phyloP scores from a whole-genome alignment of 2,113 vertebrate species.

The Crotophaga sulcirostris region DNA sequence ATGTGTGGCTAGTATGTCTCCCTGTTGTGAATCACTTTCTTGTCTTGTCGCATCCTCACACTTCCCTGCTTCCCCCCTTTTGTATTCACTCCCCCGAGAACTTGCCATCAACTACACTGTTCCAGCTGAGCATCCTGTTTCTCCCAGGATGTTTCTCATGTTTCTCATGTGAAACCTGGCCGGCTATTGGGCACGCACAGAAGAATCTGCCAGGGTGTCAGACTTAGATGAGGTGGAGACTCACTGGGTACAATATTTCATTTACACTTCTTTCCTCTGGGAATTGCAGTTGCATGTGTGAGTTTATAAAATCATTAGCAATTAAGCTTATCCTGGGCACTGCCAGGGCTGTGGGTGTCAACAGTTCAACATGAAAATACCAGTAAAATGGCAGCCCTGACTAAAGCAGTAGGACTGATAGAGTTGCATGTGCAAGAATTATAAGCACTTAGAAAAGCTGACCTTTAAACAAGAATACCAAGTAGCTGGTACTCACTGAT shows the following conservation, averaged over 20 bases:
- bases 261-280: not conserved
- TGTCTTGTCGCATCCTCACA: not conserved
- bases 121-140: not conserved
- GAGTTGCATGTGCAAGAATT: rapidly evolving
- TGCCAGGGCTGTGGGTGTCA: not conserved
- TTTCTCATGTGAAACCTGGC: not conserved
- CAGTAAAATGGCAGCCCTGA: not conserved
- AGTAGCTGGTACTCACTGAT: not conserved
- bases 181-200: not conserved
- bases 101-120: not conserved
- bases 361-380: not conserved
- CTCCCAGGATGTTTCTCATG: no score
- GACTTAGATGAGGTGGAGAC: not conserved
- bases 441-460: not conserved
- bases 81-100: not conserved
- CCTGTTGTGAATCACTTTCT: not conserved
- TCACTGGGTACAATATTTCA: not conserved
- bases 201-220: not conserved
- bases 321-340: not conserved
- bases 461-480: not conserved
- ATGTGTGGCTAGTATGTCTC: not conserved
- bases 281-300: not conserved
- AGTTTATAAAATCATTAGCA: not conserved
- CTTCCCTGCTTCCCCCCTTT: not conserved
- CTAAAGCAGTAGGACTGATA: not conserved